Evolutionary conservation across 2,888 invertebrate species (phyloP).

Genomic region (Drosophila quinaria): DNA sequence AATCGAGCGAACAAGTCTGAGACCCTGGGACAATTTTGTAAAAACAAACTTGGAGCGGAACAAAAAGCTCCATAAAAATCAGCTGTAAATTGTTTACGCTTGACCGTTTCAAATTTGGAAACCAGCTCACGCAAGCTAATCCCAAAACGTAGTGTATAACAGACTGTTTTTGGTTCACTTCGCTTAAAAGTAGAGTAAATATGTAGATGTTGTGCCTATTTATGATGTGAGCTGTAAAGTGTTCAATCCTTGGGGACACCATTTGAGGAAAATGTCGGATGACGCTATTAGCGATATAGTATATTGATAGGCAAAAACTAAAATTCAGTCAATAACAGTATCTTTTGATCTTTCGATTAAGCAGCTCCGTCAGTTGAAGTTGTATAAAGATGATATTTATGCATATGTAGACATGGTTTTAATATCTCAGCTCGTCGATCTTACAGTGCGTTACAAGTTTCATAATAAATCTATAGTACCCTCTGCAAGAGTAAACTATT

Average conservation of each 20-base stretch:
- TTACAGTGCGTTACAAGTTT: neutral
- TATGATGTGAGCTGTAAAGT: neutral
- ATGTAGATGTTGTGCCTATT: neutral
- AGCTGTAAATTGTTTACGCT: too few relatives aligned
- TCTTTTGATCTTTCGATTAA: neutral
- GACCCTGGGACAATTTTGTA: neutral
- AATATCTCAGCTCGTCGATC: neutral
- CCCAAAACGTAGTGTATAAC: too few relatives aligned
- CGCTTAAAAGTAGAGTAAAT: too few relatives aligned
- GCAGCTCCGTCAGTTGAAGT: neutral
- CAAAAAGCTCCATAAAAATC: too few relatives aligned
- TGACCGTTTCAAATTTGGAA: too few relatives aligned
- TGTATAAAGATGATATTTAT: neutral
- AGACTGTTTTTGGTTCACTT: too few relatives aligned
- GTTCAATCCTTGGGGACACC: neutral
- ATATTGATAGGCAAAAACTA: neutral
- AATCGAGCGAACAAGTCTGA: neutral
- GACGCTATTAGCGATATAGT: neutral
- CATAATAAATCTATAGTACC: neutral
- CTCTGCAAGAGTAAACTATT: neutral
- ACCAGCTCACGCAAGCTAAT: too few relatives aligned
- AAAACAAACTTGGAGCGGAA: too few relatives aligned
- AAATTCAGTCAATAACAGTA: neutral
- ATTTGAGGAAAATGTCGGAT: neutral
- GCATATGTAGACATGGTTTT: neutral